Conservation (phyloP, 1,140 invertebrate species). For the Drosophila pachea region DNA sequence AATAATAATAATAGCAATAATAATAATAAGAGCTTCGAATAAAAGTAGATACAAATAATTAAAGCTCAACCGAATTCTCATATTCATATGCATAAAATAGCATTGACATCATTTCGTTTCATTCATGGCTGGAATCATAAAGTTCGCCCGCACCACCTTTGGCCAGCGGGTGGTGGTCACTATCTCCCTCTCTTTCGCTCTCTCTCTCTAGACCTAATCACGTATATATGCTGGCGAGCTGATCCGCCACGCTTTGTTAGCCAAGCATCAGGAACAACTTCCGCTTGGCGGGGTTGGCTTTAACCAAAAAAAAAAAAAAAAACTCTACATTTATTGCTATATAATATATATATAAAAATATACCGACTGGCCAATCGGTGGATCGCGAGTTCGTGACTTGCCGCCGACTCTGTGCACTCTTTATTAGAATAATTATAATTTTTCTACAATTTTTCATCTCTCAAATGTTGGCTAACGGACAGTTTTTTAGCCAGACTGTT, state of each 20-base stretch:
- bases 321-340: neutral
- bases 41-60: slow-evolving; percentile 1
- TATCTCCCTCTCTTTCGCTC: neutral
- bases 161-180: neutral
- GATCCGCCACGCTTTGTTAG: slow-evolving; percentile 77
- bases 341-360: neutral
- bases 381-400: slow-evolving; percentile 45
- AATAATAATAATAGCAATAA: neutral
- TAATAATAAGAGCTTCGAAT: too few relatives aligned
- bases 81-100: slow-evolving; percentile 61
- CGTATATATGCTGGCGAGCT: slow-evolving; percentile 66
- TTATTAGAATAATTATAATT: slow-evolving; percentile 71
- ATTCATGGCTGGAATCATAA: slow-evolving; percentile 52
- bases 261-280: slow-evolving; percentile 79
- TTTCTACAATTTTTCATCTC: neutral
- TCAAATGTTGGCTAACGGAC: slow-evolving; percentile 1
- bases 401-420: slow-evolving; percentile 56
- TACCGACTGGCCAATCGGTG: slow-evolving; percentile 35
- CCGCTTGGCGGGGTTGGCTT: slow-evolving; percentile 54
- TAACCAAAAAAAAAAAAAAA: slow-evolving; percentile 24
- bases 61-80: slow-evolving; percentile 15
- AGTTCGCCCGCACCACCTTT: slow-evolving; percentile 13
- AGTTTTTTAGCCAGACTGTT: slow-evolving; percentile 24
- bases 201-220: slow-evolving; percentile 53
- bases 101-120: slow-evolving; percentile 75